These are phyloP conservation scores for Zhengitettix transpicula DNA, from an alignment of 2,888 invertebrate species.

Conservation along the genomic window DNA sequence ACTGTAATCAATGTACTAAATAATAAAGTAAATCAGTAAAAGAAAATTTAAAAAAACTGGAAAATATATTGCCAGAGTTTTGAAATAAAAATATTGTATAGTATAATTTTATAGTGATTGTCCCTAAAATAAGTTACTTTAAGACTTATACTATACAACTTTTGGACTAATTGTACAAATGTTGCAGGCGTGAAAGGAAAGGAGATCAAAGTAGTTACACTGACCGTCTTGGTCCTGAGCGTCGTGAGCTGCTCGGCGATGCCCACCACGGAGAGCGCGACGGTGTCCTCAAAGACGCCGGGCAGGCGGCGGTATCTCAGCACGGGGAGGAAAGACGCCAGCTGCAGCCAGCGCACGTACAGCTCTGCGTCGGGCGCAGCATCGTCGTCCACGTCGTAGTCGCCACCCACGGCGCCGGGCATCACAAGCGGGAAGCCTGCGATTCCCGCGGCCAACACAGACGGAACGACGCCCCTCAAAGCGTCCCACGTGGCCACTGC, in stretches of 20 bases:
- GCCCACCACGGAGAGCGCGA: conserved; percentile 55
- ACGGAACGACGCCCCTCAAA: conserved; percentile 65
- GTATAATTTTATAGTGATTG: too few relatives aligned
- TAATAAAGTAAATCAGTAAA: too few relatives aligned
- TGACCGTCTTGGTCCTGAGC: conserved; percentile 55
- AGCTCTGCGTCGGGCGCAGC: conserved; percentile 59
- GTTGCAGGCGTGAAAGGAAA: too few relatives aligned
- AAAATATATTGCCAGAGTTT: too few relatives aligned
- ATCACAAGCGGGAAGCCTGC: conserved; percentile 86
- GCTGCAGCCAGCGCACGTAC: conserved; percentile 78
- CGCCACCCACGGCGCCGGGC: conserved; percentile 88
- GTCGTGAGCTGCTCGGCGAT: conserved; percentile 58
- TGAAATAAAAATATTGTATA: too few relatives aligned
- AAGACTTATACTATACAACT: too few relatives aligned
- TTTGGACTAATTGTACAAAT: too few relatives aligned
- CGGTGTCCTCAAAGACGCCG: conserved; percentile 50
- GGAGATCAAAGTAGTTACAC: conserved; percentile 13
- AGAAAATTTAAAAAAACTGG: too few relatives aligned
- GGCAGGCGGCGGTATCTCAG: conserved; percentile 84
- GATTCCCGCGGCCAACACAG: conserved; percentile 72
- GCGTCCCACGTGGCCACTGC: conserved; percentile 82
- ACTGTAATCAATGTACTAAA: too few relatives aligned
- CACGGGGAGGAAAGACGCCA: conserved; percentile 79
- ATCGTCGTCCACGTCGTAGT: conserved; percentile 21
- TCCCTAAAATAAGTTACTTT: too few relatives aligned